These are phyloP conservation scores for Perca flavescens DNA, from an alignment of 2,113 vertebrate genomes.

Conservation along the genomic window DNA sequence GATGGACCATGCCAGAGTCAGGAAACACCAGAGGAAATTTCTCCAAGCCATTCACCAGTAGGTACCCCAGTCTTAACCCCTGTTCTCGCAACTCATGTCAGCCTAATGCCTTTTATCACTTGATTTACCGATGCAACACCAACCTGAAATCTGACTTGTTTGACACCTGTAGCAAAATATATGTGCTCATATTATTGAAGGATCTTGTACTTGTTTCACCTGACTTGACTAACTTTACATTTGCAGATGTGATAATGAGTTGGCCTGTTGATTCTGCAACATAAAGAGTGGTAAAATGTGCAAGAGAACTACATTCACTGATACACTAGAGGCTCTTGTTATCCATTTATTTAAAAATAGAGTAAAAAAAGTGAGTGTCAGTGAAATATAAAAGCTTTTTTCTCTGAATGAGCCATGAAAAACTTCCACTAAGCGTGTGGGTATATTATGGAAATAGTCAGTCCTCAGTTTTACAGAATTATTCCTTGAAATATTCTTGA, in stretches of 20 bases:
- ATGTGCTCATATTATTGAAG: constrained; percentile 22
- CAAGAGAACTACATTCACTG: background rate
- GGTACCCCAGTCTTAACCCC: constrained; percentile 79
- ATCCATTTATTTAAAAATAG: constrained; percentile 16
- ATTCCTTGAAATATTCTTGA: constrained; percentile 35
- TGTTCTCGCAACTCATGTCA: background rate
- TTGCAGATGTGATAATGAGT: constrained; percentile 33
- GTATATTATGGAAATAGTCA: background rate
- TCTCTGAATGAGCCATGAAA: constrained; percentile 5
- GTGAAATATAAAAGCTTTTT: constrained; percentile 8
- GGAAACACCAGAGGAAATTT: constrained; percentile 99
- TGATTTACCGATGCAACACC: constrained; percentile 20
- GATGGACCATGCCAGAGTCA: constrained; percentile 98
- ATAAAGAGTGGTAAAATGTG: constrained; percentile 5
- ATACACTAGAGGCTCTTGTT: constrained; percentile 22
- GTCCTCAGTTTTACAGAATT: constrained; percentile 6
- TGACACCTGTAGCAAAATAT: constrained; percentile 87
- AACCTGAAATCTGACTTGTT: constrained; percentile 86
- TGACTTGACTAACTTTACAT: constrained; percentile 38
- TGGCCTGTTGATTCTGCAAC: constrained; percentile 30
- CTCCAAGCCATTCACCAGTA: constrained; percentile 99
- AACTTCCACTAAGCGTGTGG: background rate
- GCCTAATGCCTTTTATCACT: background rate
- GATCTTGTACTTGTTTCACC: constrained; percentile 25
- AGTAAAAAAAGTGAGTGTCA: background rate